Conservation (phyloP, 1,140 invertebrate genomes). For the Drosophila prosaltans region DNA sequence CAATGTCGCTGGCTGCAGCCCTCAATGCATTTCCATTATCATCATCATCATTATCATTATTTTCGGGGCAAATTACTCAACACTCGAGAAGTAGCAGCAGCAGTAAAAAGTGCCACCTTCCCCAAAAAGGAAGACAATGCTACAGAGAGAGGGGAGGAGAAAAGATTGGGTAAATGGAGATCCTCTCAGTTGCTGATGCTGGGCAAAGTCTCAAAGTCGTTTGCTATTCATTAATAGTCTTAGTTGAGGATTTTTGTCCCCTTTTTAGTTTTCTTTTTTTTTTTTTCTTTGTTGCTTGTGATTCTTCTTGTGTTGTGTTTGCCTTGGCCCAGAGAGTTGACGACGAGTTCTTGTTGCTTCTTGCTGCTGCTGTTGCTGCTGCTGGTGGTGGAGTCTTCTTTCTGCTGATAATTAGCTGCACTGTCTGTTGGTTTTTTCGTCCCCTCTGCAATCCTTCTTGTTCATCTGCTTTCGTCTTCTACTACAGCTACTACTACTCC, state of each 20-base stretch:
- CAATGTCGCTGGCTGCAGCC: constrained; percentile 72
- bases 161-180: background rate
- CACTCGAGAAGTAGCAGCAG: constrained; percentile 20
- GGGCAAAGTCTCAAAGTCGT: constrained; percentile 68
- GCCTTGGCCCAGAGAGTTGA: constrained; percentile 60
- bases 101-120: constrained; percentile 50
- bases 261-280: background rate
- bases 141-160: background rate
- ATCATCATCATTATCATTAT: constrained; percentile 46
- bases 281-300: constrained; percentile 30
- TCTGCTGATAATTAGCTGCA: constrained; percentile 75
- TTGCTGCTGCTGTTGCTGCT: no score
- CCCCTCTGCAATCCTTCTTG: constrained; percentile 47
- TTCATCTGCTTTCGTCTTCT: constrained; percentile 16
- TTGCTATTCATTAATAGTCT: constrained; percentile 80
- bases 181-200: constrained; percentile 9
- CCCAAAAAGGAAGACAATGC: no score
- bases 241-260: constrained; percentile 37
- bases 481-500: constrained; percentile 5
- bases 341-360: constrained; percentile 48
- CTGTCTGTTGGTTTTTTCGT: constrained; percentile 66
- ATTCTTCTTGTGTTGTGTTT: constrained; percentile 47
- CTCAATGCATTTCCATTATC: constrained; percentile 76
- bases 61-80: constrained; percentile 73
- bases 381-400: constrained; percentile 15